A percentile compares a stretch with the other conserved stretches of the same genome.
Conservation (phyloP, 1,140 invertebrate genomes). For the Pogonomyrmex californicus region DNA sequence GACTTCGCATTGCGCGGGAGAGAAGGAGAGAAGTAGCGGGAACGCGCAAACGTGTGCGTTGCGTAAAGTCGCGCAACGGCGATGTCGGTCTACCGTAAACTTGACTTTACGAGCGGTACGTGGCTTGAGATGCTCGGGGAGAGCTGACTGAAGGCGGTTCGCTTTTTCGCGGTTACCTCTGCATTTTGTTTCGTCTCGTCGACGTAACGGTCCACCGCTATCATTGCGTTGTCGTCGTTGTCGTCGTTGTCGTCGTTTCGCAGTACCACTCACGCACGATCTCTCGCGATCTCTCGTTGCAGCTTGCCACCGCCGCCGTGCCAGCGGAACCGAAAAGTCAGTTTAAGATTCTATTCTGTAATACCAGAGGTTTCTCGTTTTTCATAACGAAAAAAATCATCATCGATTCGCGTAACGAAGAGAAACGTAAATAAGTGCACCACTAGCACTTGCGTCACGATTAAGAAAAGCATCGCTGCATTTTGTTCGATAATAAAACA, state of each 20-base stretch:
- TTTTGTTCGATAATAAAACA: neutral
- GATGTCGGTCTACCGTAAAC: conserved; percentile 82
- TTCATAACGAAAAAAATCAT: neutral
- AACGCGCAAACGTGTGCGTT: conserved; percentile 75
- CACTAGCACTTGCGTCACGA: no score
- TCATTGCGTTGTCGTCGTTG: neutral
- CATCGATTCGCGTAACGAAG: neutral
- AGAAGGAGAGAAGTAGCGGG: conserved; percentile 77
- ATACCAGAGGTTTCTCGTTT: neutral
- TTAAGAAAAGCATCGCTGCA: neutral
- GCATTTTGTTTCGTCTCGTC: conserved; percentile 79
- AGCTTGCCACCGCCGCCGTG: neutral
- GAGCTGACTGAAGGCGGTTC: conserved; percentile 51
- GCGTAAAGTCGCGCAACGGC: conserved; percentile 77
- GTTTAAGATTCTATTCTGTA: neutral
- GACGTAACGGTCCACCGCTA: conserved; percentile 76
- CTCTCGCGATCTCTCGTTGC: neutral
- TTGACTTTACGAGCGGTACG: conserved; percentile 78
- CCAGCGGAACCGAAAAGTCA: conserved; percentile 1
- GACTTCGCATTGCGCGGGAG: conserved; percentile 22
- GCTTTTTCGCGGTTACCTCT: conserved; percentile 77
- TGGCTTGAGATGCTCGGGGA: neutral
- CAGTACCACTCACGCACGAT: conserved; percentile 18
- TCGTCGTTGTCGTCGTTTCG: conserved; percentile 47
- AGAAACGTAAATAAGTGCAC: neutral